These are phyloP conservation scores for Psittacus erithacus DNA, from an alignment of 2,113 vertebrate genomes.

Conservation along the genomic window DNA sequence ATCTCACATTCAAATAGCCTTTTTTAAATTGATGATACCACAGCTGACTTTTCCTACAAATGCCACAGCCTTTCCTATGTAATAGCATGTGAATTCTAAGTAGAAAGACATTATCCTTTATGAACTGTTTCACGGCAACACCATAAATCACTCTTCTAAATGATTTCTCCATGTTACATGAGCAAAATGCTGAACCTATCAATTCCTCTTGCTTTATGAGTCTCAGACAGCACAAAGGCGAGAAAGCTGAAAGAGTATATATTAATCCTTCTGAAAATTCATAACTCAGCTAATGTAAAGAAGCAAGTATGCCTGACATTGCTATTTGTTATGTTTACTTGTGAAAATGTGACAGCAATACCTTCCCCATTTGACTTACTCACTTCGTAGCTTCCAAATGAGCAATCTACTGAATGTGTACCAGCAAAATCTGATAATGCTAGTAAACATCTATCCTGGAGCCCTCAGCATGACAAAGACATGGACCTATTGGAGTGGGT, in stretches of 20 bases:
- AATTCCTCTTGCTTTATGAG: conserved; percentile 31
- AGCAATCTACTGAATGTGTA: neutral
- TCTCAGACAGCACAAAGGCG: neutral
- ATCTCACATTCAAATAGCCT: neutral
- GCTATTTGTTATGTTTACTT: neutral
- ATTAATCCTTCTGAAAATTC: conserved; percentile 25
- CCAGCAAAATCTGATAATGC: neutral
- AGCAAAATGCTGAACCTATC: conserved; percentile 39
- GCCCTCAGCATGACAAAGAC: neutral
- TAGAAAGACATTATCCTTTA: conserved; percentile 32
- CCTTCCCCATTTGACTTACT: neutral
- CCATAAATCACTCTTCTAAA: conserved; percentile 22
- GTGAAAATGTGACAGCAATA: neutral
- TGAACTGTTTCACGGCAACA: neutral
- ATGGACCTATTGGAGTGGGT: neutral
- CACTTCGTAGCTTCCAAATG: neutral
- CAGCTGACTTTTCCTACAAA: conserved; percentile 59
- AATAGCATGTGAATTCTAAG: conserved; percentile 27
- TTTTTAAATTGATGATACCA: conserved; percentile 20
- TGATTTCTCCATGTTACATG: neutral
- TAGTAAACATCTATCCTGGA: neutral
- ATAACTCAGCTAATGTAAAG: neutral
- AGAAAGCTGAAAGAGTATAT: neutral
- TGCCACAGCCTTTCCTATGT: conserved; percentile 34
- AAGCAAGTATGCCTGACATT: neutral